These are phyloP conservation scores for Heliconius ismenius DNA, from an alignment of 2,888 invertebrate species.

Conservation along the genomic window DNA sequence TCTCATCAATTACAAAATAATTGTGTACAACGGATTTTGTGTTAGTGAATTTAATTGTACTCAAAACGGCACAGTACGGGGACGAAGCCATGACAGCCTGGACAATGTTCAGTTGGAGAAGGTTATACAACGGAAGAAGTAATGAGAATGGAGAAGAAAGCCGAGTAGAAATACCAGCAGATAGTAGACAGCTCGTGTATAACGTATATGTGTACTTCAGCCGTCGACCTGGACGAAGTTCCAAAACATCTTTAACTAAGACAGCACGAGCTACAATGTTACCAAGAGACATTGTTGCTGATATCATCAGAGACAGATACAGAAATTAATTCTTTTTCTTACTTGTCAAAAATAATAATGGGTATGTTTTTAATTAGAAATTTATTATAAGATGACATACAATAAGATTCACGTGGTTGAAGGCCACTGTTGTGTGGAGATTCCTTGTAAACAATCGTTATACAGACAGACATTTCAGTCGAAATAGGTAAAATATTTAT, in stretches of 20 bases:
- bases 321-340: conserved; percentile 46
- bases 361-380: conserved; percentile 1
- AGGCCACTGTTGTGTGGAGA: too few relatives aligned
- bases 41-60: conserved; percentile 20
- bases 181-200: conserved; percentile 75
- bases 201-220: conserved; percentile 77
- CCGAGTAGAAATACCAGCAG: conserved; percentile 69
- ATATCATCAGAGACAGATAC: conserved; percentile 73
- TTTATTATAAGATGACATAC: neutral
- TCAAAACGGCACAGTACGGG: conserved; percentile 78
- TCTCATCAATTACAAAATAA: neutral
- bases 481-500: neutral
- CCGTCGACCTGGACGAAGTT: conserved; percentile 69
- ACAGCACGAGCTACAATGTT: conserved; percentile 76
- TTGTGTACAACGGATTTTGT: neutral
- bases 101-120: conserved; percentile 80
- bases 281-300: conserved; percentile 73
- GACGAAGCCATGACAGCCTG: conserved; percentile 79
- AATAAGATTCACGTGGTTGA: too few relatives aligned
- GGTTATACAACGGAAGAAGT: conserved; percentile 67
- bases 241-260: conserved; percentile 68
- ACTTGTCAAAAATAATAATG: neutral
- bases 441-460: neutral
- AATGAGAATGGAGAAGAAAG: conserved; percentile 64
- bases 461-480: neutral